Percentiles rank a stretch among this genome's conserved stretches.
These are phyloP conservation scores for Chaetorhynchus papuensis DNA, from an alignment of 2,113 vertebrate species.

Conservation along the genomic window DNA sequence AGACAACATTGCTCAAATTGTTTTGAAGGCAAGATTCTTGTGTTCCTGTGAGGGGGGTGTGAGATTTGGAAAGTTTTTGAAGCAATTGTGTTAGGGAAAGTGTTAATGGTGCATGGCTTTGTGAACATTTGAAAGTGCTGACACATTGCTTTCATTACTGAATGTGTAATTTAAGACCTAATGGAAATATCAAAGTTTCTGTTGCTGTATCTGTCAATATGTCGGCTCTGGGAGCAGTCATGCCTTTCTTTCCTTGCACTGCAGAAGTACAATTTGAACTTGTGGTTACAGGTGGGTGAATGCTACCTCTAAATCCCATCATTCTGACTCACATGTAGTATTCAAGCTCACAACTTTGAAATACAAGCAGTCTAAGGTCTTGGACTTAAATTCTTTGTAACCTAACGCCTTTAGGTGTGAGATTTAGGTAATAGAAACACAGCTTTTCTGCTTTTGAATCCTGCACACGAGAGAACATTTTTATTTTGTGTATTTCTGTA, in stretches of 20 bases:
- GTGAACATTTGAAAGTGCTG: not conserved
- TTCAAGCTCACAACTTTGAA: not conserved
- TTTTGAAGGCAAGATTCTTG: not conserved
- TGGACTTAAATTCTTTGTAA: not conserved
- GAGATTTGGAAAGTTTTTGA: not conserved
- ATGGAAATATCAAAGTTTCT: constrained; percentile 11
- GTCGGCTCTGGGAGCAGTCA: not conserved
- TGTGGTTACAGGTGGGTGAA: constrained; percentile 14
- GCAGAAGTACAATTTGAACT: not conserved
- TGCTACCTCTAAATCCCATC: not conserved
- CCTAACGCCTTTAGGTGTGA: not conserved
- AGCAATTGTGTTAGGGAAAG: not conserved
- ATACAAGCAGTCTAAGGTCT: not conserved
- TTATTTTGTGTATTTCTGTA: not conserved
- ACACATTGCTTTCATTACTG: not conserved
- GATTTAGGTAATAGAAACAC: not conserved
- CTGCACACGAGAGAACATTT: not conserved
- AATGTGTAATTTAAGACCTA: not conserved
- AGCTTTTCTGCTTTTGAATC: not conserved
- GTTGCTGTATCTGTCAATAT: not conserved
- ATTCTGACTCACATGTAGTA: not conserved
- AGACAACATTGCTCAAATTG: not conserved
- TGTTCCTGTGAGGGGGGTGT: not conserved
- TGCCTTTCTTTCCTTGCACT: not conserved
- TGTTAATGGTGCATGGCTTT: not conserved